Percentiles rank a stretch among this genome's conserved stretches.
phyloP scores from a whole-genome alignment of 2,113 vertebrate genomes.

The Oostethus manadensis region DNA sequence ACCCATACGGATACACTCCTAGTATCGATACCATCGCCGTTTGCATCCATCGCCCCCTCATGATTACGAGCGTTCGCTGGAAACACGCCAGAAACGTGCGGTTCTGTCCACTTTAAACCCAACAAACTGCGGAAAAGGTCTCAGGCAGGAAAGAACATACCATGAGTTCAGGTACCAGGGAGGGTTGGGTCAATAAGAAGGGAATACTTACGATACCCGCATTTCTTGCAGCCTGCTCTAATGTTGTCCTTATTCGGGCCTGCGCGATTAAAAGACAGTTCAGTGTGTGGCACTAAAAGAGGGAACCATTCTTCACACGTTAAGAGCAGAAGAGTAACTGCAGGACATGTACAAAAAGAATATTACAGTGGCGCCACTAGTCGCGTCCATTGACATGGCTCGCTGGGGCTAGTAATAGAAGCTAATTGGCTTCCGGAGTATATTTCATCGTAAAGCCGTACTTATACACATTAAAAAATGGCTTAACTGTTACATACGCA shows the following conservation, averaged over 20 bases:
- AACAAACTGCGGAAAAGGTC: too few relatives aligned
- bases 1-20: too few relatives aligned
- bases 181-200: neutral
- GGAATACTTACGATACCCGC: slow-evolving; percentile 92
- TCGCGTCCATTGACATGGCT: too few relatives aligned
- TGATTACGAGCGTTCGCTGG: too few relatives aligned
- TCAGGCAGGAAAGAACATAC: neutral
- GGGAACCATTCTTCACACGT: neutral
- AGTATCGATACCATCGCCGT: too few relatives aligned
- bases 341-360: too few relatives aligned
- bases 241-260: slow-evolving; percentile 96
- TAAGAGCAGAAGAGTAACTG: too few relatives aligned
- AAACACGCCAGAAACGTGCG: too few relatives aligned
- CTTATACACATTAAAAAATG: neutral
- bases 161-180: neutral
- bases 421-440: neutral
- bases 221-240: slow-evolving; percentile 96
- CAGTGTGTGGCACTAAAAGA: too few relatives aligned
- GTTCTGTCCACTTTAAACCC: too few relatives aligned
- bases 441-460: neutral
- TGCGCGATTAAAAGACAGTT: slow-evolving; percentile 49
- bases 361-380: neutral
- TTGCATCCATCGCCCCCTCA: too few relatives aligned
- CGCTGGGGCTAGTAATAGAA: neutral
- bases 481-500: neutral